Evolutionary conservation across 1,140 invertebrate genomes (phyloP).

Genomic region (Nephotettix cincticeps): DNA sequence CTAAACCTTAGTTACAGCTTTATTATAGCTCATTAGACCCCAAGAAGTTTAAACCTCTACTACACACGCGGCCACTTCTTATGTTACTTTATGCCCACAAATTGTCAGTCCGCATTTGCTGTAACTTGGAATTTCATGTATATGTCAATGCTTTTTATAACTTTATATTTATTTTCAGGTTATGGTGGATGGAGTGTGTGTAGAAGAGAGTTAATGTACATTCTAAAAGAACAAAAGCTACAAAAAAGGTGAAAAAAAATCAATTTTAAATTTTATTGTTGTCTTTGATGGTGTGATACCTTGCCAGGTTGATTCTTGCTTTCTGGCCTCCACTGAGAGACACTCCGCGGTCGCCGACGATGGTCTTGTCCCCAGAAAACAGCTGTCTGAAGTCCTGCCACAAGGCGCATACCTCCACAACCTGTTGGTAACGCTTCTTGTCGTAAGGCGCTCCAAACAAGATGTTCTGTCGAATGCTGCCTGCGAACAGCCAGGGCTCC

Average conservation of each 20-base stretch:
- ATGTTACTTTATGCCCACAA: too few relatives aligned
- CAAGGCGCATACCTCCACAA: conserved; percentile 64
- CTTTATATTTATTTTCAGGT: background rate
- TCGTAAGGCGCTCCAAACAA: conserved; percentile 71
- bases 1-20: too few relatives aligned
- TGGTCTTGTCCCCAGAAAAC: conserved; percentile 66
- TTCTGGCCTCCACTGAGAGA: conserved; percentile 71
- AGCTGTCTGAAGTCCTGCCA: conserved; percentile 59
- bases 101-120: too few relatives aligned
- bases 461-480: conserved; percentile 71
- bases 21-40: too few relatives aligned
- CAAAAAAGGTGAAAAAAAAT: background rate
- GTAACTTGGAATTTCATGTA: too few relatives aligned
- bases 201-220: background rate
- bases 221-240: background rate
- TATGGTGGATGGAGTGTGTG: background rate
- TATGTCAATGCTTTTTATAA: too few relatives aligned
- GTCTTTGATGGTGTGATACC: conserved; percentile 33
- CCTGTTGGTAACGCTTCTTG: conserved; percentile 61
- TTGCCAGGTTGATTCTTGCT: conserved; percentile 59
- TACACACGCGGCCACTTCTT: too few relatives aligned
- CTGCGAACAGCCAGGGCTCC: conserved; percentile 75
- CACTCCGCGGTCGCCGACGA: conserved; percentile 81
- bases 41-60: too few relatives aligned
- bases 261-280: background rate